Base-by-base conservation (phyloP, 2,113 vertebrate species). In the Mirza zaza region DNA sequence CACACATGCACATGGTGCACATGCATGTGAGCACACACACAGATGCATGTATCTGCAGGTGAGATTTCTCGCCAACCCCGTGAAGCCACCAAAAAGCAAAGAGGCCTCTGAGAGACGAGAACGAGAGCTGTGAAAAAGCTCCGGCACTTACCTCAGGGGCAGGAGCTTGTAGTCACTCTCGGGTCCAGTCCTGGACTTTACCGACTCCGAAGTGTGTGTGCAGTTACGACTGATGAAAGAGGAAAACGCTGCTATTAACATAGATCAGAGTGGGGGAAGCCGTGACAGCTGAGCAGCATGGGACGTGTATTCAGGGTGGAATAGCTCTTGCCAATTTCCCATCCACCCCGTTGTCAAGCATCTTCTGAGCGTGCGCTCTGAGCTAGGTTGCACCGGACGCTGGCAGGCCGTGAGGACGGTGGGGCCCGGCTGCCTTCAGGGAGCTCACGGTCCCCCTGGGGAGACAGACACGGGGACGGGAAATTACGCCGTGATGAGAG, bases 291-390 rank as follows among this genome's bases (percentile, higher is more conserved):
- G 20, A 50, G 57, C 17, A 3, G 1, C 1, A 2, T 20, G 55
- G 39, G 27, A 73, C 25, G 15, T 85, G 50, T 42, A 5, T 18
- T 32, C 23, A 59, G n/a, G 4, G 34, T 21, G 45, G 0, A 0
- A 12, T 8, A 50, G 75, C 21, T 63, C n/a, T 86, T 18, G 5
- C 0, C 48, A 27, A 73, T 29, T 76, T 71, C 39, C 57, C 65
- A 0, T 13, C 65, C 17, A 8, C 3, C 23, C 25, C 50, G n/a
- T 61, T 32, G 3, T 15, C 34, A 36, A 27, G 76, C 34, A 2
- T 79, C 70, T 90, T 67, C 32, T 52, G 68, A 55, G 57, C 39
- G 18, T 6, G 0, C 10, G 11, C 36, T 50, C 21, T 67, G 34
- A 27, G 11, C 63, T 17, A 8, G n/a, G 12, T 68, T 75, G 20